Evolutionary conservation across 2,888 invertebrate genomes (phyloP).

Genomic region (Invenusta paracnida): DNA sequence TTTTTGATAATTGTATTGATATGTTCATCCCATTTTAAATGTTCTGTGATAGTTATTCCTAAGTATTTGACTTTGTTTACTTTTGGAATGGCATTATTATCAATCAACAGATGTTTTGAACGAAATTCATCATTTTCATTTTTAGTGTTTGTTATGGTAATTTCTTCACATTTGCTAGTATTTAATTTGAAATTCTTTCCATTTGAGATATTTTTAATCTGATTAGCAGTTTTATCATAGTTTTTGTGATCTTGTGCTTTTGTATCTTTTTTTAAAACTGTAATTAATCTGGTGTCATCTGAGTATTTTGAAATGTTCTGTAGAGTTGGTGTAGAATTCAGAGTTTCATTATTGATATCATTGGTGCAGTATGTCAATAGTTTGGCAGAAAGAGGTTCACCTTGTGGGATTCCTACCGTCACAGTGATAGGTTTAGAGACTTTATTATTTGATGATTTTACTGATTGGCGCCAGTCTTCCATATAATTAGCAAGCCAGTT

Average conservation of each 20-base stretch:
- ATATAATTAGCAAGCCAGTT: background rate
- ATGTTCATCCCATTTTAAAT: background rate
- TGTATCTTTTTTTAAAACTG: background rate
- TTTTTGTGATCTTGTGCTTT: background rate
- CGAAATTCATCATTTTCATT: background rate
- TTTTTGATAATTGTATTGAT: background rate
- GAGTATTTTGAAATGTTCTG: background rate
- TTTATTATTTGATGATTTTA: background rate
- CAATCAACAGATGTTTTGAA: background rate
- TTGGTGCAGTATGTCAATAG: background rate
- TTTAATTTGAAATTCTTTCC: background rate
- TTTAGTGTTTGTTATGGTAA: background rate
- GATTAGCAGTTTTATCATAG: background rate
- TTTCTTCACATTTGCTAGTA: background rate
- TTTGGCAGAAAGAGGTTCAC: background rate
- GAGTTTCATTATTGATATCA: background rate
- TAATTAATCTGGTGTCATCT: background rate
- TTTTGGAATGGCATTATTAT: background rate
- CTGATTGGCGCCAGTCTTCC: background rate
- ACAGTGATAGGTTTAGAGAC: background rate
- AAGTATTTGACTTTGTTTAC: background rate
- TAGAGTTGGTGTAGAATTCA: background rate
- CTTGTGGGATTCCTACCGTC: background rate
- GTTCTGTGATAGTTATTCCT: background rate
- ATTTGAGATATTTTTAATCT: background rate